These are phyloP conservation scores for Heterohyrax brucei DNA, from an alignment of 2,797 vertebrate genomes.

Conservation along the genomic window DNA sequence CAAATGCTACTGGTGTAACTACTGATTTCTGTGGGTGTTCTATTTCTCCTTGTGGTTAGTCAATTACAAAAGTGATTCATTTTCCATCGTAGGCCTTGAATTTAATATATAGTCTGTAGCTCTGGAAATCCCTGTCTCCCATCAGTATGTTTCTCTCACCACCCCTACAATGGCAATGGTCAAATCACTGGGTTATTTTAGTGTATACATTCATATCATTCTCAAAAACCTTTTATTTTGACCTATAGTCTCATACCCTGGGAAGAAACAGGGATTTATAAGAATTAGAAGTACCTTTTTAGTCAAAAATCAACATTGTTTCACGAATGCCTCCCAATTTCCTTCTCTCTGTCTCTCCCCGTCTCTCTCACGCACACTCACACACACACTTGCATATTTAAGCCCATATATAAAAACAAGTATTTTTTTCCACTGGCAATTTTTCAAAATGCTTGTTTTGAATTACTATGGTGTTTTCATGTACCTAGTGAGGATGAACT, in stretches of 20 bases:
- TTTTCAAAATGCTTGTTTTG: not conserved
- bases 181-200: slow-evolving; percentile 13
- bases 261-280: not conserved
- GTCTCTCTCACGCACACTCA: not conserved
- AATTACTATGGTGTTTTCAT: not conserved
- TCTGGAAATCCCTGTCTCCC: not conserved
- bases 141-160: too few species aligned
- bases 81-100: not conserved
- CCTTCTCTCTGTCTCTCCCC: too few species aligned
- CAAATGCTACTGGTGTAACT: slow-evolving; percentile 23
- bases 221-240: not conserved
- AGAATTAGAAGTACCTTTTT: slow-evolving; percentile 15
- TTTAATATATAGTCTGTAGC: slow-evolving; percentile 6
- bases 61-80: slow-evolving; percentile 25
- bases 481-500: not conserved
- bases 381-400: not conserved
- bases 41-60: slow-evolving; percentile 27
- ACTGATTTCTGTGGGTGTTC: not conserved
- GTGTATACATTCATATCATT: not conserved
- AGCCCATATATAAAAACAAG: not conserved
- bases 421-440: not conserved
- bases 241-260: not conserved
- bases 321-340: slow-evolving; percentile 30
- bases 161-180: not conserved
- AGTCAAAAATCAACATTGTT: slow-evolving; percentile 50